phyloP scores from a whole-genome alignment of 2,888 invertebrate genomes.

The Atethmia centrago region DNA sequence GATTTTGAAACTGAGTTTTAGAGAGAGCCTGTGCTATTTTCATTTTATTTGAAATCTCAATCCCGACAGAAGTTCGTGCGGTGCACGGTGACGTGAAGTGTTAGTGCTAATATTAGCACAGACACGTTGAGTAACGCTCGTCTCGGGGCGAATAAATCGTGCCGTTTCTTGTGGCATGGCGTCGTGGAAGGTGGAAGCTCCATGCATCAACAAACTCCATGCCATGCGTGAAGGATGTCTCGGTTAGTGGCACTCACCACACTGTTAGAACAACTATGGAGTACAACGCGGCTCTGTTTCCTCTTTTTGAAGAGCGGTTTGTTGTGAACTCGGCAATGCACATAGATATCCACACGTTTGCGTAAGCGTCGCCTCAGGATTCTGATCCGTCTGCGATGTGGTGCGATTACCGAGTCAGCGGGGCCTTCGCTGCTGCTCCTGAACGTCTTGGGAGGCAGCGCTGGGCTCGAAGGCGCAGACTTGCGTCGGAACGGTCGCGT shows the following conservation, averaged over 20 bases:
- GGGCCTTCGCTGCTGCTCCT: conserved; percentile 89
- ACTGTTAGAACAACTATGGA: conserved; percentile 83
- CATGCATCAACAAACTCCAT: conserved; percentile 80
- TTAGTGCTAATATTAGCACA: conserved; percentile 80
- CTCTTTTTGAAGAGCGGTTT: conserved; percentile 77
- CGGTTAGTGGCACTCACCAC: conserved; percentile 89
- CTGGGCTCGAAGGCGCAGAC: conserved; percentile 92
- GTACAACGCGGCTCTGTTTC: conserved; percentile 75
- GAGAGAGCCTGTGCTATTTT: conserved; percentile 87
- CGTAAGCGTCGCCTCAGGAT: conserved; percentile 83
- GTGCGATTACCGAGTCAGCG: conserved; percentile 85
- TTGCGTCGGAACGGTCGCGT: conserved; percentile 93
- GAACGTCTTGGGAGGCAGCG: conserved; percentile 90
- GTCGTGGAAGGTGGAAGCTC: conserved; percentile 68
- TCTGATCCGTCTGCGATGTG: conserved; percentile 81
- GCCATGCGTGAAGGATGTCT: conserved; percentile 76
- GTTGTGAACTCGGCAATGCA: conserved; percentile 84
- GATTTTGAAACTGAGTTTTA: conserved; percentile 89
- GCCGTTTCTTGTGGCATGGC: conserved; percentile 68
- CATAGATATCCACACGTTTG: conserved; percentile 87
- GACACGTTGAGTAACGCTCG: conserved; percentile 67
- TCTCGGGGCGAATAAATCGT: conserved; percentile 62
- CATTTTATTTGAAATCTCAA: conserved; percentile 84
- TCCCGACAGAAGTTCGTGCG: conserved; percentile 87
- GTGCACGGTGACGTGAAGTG: conserved; percentile 76